Percentiles rank a stretch among this genome's conserved stretches.
Evolutionary conservation across 2,888 invertebrate genomes (phyloP).

Genomic region (Amiota mariae): DNA sequence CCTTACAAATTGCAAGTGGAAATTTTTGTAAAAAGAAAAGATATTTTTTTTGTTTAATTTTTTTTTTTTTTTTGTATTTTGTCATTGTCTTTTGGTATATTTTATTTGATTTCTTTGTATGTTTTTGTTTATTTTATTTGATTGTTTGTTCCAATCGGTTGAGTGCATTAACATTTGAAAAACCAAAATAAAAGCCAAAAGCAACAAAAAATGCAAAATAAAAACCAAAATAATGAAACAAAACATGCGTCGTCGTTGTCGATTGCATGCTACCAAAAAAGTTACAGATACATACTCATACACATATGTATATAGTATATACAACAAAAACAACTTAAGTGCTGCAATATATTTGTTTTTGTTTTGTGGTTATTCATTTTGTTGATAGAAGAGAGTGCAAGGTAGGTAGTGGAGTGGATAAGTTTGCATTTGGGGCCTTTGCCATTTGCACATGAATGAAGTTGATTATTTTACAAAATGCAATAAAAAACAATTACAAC

Average conservation of each 20-base stretch:
- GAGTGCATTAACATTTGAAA: constrained; percentile 34
- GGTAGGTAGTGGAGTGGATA: constrained; percentile 33
- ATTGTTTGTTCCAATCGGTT: constrained; percentile 9
- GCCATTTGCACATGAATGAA: constrained; percentile 51
- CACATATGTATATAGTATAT: too few species aligned
- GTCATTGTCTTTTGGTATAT: background rate
- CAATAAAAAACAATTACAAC: too few species aligned
- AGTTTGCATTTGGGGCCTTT: constrained; percentile 6
- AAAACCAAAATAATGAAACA: constrained; percentile 3
- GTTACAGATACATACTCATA: too few species aligned
- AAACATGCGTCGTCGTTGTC: background rate
- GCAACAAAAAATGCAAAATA: constrained; percentile 4
- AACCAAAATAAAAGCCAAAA: background rate
- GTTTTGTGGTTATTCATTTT: too few species aligned
- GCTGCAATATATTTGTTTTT: too few species aligned
- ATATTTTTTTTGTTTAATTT: constrained; percentile 14
- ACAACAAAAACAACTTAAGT: too few species aligned
- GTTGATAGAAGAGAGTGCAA: constrained; percentile 6
- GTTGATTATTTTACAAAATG: constrained; percentile 48
- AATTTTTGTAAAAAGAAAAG: constrained; percentile 18
- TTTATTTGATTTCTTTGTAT: constrained; percentile 6
- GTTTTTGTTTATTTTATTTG: constrained; percentile 12
- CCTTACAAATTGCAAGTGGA: constrained; percentile 24
- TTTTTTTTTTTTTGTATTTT: constrained; percentile 32
- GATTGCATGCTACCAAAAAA: too few species aligned